Evolutionary conservation across 1,140 invertebrate species (phyloP), one percentile per base, ranked within the genome.

Genomic region (Muscidifurax raptorellus): DNA sequence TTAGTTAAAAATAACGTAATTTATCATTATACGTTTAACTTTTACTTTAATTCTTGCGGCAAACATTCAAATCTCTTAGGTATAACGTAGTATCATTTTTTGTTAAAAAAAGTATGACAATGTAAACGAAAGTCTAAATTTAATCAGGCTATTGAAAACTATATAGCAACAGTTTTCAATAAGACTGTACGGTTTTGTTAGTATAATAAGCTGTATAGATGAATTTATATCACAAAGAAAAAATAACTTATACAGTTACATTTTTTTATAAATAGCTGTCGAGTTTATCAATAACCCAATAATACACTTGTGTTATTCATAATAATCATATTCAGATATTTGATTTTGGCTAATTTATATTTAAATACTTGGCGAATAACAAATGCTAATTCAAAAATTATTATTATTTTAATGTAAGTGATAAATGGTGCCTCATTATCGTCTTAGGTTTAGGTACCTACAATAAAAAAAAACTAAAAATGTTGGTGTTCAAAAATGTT

Each of bases 1-100:
- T 83, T 82, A 80, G 28, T 64, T 67, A 80, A 84, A 52, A n/a
- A 69, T 69, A 75, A 78, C 87, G 52, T 85, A 75, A 83, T 82
- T 69, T 30, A 30, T 36, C 22, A 18, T 28, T 71, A 72, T 72
- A 44, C 10, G 32, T 32, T 81, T 28, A 40, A 40, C 10, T 10
- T 12, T 40, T 10, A 40, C 36, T 40, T 9, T 1, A 40, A 6
- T 40, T 40, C 36, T 40, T 9, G 10, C 36, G 10, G 7, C 7
- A 7, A 36, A 40, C 10, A 40, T 40, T 40, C 36, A 40, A 40
- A 40, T 40, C 7, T 40, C 9, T 40, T 9, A 40, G 36, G 36
- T 9, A 40, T 40, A 40, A 40, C 10, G 36, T 40, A 40, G 36
- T n/a, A n/a, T n/a, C n/a, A 40, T 40, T 10, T 40, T 40, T 40